Evolutionary conservation across 2,113 vertebrate genomes (phyloP).

Genomic region (Casuarius casuarius): DNA sequence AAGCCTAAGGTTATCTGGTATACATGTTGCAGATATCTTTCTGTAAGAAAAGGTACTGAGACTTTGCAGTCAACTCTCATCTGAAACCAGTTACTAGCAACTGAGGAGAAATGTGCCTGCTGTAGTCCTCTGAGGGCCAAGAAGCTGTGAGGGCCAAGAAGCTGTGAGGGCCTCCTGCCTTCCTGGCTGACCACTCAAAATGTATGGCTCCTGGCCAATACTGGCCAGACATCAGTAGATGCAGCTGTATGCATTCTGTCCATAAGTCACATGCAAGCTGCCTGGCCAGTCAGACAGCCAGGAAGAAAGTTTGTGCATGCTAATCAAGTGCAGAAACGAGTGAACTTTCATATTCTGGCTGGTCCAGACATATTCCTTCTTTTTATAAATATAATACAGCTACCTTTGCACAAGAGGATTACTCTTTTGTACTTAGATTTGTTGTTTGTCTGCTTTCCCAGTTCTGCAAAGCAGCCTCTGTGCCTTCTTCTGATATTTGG

Average conservation of each 20-base stretch:
- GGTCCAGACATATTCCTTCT: not conserved
- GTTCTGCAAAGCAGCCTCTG: not conserved
- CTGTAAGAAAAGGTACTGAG: not conserved
- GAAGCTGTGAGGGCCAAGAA: not conserved
- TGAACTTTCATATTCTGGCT: not conserved
- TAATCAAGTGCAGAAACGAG: fast-evolving
- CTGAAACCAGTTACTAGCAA: not conserved
- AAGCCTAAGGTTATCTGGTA: not conserved
- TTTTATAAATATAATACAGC: not conserved
- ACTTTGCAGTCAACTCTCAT: not conserved
- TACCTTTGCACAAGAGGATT: not conserved
- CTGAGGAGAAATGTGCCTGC: fast-evolving
- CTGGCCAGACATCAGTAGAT: not conserved
- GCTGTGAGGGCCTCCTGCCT: not conserved
- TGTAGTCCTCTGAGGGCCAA: not conserved
- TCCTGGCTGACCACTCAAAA: not conserved
- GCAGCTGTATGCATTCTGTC: not conserved
- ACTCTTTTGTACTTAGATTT: not conserved
- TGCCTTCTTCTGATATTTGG: not conserved
- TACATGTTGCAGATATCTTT: not conserved
- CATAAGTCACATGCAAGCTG: fast-evolving
- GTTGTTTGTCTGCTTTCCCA: fast-evolving
- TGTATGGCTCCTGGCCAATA: not conserved
- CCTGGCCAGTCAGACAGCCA: not conserved
- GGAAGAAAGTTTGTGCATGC: fast-evolving